phyloP scores from a whole-genome alignment of 1,140 invertebrate species.

The Magallana ariakensis region DNA sequence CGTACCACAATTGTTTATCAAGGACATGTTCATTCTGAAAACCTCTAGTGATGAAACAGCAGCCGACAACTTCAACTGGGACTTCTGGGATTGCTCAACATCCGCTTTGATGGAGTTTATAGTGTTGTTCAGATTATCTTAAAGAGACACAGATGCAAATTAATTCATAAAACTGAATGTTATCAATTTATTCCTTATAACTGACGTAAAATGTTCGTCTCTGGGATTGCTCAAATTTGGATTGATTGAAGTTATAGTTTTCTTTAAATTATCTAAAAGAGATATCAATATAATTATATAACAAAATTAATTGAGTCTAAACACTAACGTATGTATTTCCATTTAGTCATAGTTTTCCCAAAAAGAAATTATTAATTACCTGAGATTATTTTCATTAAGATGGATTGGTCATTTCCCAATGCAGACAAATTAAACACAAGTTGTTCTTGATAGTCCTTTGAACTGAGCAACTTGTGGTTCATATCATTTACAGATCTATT shows the following conservation, averaged over 20 bases:
- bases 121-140: neutral
- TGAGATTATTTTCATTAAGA: neutral
- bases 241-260: neutral
- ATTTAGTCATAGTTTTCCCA: too few species aligned
- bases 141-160: neutral
- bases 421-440: neutral
- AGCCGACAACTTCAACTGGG: neutral
- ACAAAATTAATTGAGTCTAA: too few species aligned
- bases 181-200: too few species aligned
- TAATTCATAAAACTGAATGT: too few species aligned
- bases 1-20: constrained; percentile 3
- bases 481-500: neutral
- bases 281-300: too few species aligned
- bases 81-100: constrained; percentile 3
- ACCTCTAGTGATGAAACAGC: neutral
- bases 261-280: neutral
- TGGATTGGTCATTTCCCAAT: neutral
- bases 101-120: neutral
- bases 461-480: neutral
- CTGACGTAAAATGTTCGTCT: too few species aligned
- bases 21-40: neutral
- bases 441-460: neutral
- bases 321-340: too few species aligned
- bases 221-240: neutral
- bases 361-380: neutral